These are phyloP conservation scores for Megatriorchis doriae DNA, from an alignment of 2,113 vertebrate species.

Conservation along the genomic window DNA sequence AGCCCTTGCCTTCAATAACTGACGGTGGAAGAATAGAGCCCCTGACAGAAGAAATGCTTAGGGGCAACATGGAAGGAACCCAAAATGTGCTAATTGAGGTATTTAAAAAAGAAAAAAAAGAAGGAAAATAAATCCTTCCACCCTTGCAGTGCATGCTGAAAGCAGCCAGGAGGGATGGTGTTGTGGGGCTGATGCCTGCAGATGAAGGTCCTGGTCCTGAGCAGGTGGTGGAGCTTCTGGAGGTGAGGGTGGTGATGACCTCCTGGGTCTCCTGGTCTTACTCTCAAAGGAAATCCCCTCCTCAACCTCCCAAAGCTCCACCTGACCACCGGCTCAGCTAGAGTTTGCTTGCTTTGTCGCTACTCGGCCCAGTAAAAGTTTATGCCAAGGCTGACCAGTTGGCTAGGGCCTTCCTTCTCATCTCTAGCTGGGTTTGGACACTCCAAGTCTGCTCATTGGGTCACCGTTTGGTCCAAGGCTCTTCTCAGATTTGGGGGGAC, in stretches of 20 bases:
- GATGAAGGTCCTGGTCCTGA: neutral
- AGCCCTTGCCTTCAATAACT: neutral
- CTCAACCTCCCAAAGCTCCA: neutral
- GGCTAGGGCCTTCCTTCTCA: neutral
- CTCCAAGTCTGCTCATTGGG: neutral
- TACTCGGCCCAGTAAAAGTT: rapidly evolving
- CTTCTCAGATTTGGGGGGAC: neutral
- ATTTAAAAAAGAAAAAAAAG: neutral
- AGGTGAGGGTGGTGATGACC: neutral
- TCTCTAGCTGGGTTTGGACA: neutral
- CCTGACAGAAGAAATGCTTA: neutral
- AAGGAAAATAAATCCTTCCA: neutral
- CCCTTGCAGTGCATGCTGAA: rapidly evolving
- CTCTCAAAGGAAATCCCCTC: neutral
- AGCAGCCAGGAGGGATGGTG: neutral
- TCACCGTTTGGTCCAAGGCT: neutral
- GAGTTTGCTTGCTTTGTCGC: neutral
- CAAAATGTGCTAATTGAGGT: neutral
- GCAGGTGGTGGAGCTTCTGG: neutral
- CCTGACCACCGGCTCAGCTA: rapidly evolving
- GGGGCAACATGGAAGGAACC: neutral
- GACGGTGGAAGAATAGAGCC: neutral
- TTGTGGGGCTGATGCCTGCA: neutral
- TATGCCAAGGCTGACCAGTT: neutral
- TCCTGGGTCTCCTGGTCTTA: neutral